Percentiles rank a stretch among this genome's conserved stretches.
These are phyloP conservation scores for Elaphurus davidianus DNA, from an alignment of 2,113 vertebrate species.

Conservation along the genomic window DNA sequence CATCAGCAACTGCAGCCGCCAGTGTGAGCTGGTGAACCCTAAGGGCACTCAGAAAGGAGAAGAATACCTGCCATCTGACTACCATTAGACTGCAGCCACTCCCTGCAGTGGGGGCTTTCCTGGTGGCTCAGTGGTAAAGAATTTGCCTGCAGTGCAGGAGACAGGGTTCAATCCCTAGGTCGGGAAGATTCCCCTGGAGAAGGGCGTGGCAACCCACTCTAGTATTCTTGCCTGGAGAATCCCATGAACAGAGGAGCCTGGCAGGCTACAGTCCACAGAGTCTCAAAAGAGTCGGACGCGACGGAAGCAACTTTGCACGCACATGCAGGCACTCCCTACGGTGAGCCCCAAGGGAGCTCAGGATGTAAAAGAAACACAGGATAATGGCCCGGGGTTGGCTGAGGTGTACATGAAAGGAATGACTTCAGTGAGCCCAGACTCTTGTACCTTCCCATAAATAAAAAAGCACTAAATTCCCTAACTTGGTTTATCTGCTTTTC, in stretches of 20 bases:
- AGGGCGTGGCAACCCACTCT: neutral
- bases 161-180: neutral
- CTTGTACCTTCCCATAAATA: neutral
- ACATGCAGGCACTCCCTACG: rapidly evolving
- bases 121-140: neutral
- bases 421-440: neutral
- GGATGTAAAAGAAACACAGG: neutral
- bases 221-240: neutral
- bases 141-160: neutral
- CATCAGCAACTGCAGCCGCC: neutral
- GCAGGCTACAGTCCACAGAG: neutral
- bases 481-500: neutral
- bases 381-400: neutral
- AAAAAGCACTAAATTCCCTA: neutral
- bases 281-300: neutral
- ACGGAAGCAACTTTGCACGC: neutral
- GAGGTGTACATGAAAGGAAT: neutral
- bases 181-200: neutral
- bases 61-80: neutral
- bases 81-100: neutral
- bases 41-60: neutral
- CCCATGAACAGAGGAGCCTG: neutral
- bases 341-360: neutral
- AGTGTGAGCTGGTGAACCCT: neutral
- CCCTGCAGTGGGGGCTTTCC: neutral